These are phyloP conservation scores for Oreochromis aureus DNA, from an alignment of 2,113 vertebrate genomes.

Conservation along the genomic window DNA sequence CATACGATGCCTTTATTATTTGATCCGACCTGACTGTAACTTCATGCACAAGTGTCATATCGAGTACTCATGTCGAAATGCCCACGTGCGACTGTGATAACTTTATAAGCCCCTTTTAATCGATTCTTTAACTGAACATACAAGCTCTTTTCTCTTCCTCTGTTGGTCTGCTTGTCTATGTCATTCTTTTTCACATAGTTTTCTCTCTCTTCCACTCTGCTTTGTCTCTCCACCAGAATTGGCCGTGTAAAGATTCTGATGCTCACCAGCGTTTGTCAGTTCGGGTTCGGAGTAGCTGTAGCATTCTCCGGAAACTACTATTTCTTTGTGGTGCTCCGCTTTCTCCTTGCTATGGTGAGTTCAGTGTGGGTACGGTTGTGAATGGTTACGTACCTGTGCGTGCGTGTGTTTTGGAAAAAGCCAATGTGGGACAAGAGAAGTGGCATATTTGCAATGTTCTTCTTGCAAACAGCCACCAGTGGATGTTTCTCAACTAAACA, in stretches of 20 bases:
- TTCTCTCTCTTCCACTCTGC: not conserved
- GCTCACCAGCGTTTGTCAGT: constrained; percentile 80
- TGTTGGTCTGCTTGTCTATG: not conserved
- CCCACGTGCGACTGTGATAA: not conserved
- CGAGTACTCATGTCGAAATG: not conserved
- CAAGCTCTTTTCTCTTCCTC: not conserved
- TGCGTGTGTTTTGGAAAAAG: not conserved
- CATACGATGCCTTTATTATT: not conserved
- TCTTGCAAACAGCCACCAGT: not conserved
- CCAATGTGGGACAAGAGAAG: not conserved
- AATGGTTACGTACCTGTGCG: not conserved
- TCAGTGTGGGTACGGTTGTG: not conserved
- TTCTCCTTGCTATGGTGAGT: constrained; percentile 90
- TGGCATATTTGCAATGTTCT: not conserved
- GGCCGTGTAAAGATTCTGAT: constrained; percentile 83
- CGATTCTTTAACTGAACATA: not conserved
- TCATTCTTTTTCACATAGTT: not conserved
- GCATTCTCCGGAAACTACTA: constrained; percentile 85
- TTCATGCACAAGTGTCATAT: not conserved
- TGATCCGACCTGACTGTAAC: not conserved
- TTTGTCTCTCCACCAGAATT: constrained; percentile 62
- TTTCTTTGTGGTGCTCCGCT: constrained; percentile 78
- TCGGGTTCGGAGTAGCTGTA: constrained; percentile 78
- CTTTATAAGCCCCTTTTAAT: not conserved
- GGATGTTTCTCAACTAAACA: not conserved